Base-by-base conservation (phyloP, 2,797 vertebrate genomes). In the Rhinatrema bivittatum region DNA sequence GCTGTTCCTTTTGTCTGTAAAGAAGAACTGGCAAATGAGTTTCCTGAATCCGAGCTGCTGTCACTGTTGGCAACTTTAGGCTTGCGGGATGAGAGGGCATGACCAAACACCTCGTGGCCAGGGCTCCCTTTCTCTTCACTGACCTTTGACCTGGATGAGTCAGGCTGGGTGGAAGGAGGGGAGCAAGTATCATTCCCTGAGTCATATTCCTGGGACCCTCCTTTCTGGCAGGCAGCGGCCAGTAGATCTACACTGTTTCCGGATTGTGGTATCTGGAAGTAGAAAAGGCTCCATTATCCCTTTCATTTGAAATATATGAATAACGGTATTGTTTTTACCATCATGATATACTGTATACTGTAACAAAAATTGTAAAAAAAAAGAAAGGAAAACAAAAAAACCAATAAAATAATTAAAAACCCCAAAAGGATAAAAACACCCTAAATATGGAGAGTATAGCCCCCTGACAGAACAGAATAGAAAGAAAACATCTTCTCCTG, bases 131-230 rank as follows among this genome's bases (percentile, higher is more conserved):
- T 84, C 62, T 78, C 76, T 54, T 78, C 82, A 40, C 55, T 58
- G 42, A 72, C 84, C 66, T 84, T 87, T 15, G 82, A 73, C 61
- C 76, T 79, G 65, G 85, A 82, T 26, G 85, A 76, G 52, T 82
- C 80, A 7, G 87, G 85, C 80, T 97, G 93, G 60, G 75, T 82
- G 6, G 91, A 96, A 2, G 87, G 93, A 10, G 94, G 94, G 6
- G 95, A 98, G 36, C 90, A 94, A 2, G 93, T 97, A 79, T 97
- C 94, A 38, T 99, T 93, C 71, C 95, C 95, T 21, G 95, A 99
- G 81, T 99, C 94, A 48, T 92, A 97, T 78, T 97, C 93, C 47
- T 85, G 88, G 18, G 80, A 86, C 36, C 71, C 79, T 71, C 87
- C 76, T 8, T 71, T 72, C 39, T 72, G 79, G 63, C 61, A 70